phyloP scores from a whole-genome alignment of 2,797 vertebrate species.

The Capromys pilorides region DNA sequence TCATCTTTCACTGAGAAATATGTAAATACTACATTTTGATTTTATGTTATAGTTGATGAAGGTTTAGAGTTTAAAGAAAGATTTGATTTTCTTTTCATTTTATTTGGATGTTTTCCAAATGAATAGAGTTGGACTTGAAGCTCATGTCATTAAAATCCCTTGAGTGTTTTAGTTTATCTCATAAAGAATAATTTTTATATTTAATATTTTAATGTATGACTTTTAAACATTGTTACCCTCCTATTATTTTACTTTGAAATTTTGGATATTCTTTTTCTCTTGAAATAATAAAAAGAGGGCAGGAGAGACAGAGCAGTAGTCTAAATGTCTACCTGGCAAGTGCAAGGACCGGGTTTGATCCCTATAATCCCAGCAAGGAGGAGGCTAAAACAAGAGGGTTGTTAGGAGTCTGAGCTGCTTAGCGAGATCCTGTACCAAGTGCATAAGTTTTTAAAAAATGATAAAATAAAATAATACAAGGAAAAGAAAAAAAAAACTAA shows the following conservation, averaged over 20 bases:
- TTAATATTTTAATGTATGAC: not conserved
- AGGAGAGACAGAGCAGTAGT: too few relatives aligned
- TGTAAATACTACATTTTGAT: slow-evolving; percentile 52
- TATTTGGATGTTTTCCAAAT: slow-evolving; percentile 56
- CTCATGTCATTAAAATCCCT: slow-evolving; percentile 5
- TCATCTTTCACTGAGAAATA: slow-evolving; percentile 55
- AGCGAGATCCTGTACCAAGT: too few relatives aligned
- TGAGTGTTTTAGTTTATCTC: slow-evolving; percentile 64
- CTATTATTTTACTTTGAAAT: too few relatives aligned
- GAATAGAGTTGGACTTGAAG: slow-evolving; percentile 56
- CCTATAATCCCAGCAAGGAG: too few relatives aligned
- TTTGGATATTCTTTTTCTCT: too few relatives aligned
- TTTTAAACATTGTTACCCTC: not conserved
- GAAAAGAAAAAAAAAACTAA: not conserved
- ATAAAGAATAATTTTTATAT: slow-evolving; percentile 28
- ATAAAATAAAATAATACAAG: too few relatives aligned
- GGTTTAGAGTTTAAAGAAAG: slow-evolving; percentile 54
- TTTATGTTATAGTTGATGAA: slow-evolving; percentile 42
- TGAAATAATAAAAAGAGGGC: too few relatives aligned
- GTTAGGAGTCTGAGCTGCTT: too few relatives aligned
- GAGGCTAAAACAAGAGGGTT: too few relatives aligned
- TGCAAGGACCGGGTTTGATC: too few relatives aligned
- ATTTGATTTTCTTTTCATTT: slow-evolving; percentile 23
- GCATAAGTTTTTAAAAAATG: too few relatives aligned
- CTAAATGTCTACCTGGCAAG: too few relatives aligned